Evolutionary conservation across 1,140 invertebrate genomes (phyloP).

Genomic region (Pachyrhynchus sulphureomaculatus): DNA sequence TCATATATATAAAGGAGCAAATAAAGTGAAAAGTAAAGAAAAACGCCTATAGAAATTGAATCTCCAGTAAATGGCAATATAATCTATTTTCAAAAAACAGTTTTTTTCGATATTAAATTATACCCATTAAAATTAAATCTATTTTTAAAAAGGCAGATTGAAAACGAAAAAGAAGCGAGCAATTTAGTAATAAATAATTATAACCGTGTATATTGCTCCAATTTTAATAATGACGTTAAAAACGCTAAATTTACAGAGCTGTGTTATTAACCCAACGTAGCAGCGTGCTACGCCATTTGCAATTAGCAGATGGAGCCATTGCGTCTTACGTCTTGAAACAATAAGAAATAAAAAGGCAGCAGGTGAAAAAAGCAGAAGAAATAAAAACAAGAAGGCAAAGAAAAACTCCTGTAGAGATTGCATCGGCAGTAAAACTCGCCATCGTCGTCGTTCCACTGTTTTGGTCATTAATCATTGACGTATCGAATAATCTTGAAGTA

Average conservation of each 20-base stretch:
- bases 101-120: too few relatives aligned
- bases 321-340: background rate
- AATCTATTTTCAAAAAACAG: too few relatives aligned
- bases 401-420: conserved; percentile 28
- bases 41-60: too few relatives aligned
- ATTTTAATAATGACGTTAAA: conserved; percentile 15
- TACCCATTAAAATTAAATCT: too few relatives aligned
- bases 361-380: conserved; percentile 8
- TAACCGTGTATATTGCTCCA: background rate
- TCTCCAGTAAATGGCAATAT: too few relatives aligned
- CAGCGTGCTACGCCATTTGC: conserved; percentile 36
- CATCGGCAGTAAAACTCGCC: conserved; percentile 23
- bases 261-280: background rate
- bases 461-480: conserved; percentile 36
- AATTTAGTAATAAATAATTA: too few relatives aligned
- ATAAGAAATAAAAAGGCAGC: conserved; percentile 20
- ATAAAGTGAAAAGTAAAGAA: too few relatives aligned
- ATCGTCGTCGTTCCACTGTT: conserved; percentile 29
- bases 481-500: background rate
- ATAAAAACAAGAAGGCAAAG: background rate
- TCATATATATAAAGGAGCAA: too few relatives aligned
- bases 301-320: conserved; percentile 38
- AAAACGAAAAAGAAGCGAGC: too few relatives aligned
- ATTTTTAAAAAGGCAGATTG: too few relatives aligned
- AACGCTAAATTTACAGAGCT: background rate